Evolutionary conservation across 2,797 vertebrate genomes (phyloP), one percentile per base, ranked within the genome.

Genomic region (Myotis findleyi): DNA sequence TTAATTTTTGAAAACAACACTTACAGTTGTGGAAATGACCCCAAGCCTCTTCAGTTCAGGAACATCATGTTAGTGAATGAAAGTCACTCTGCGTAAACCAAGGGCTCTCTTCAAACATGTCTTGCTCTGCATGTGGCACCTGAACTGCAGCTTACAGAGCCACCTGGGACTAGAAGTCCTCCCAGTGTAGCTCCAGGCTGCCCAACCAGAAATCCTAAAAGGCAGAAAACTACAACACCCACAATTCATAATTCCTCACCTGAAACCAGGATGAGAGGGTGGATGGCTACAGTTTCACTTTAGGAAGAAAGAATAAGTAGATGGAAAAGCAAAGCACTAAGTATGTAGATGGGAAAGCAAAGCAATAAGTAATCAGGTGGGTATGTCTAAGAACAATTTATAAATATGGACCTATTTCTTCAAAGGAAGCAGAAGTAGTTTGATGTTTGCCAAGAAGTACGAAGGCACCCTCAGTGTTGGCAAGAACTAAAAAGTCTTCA

Each of bases 161-260:
- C 94, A 97, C 59, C 96, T 98, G 97, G 98, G 97, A 98, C 12
- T 86, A 51, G 96, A 95, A 98, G 98, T 98, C 95, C 82, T 57
- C 51, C 88, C 59, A 27, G 44, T 25, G 59, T 86, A 89, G 21
- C n/a, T n/a, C 44, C 76, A 18, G 0, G 73, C 87, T 87, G 53
- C 21, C 91, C 77, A 64, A 89, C 66, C 66, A 75, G 79, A 38
- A 68, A 92, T 68, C 41, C 21, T n/a, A 27, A 89, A 36, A 10
- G 2, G n/a, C 0, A 62, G 36, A 57, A 93, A 90, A 98, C 98
- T 98, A 98, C 98, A 96, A 95, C 97, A 97, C 98, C 98, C 98
- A 98, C 75, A 97, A 97, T 95, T 77, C 91, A 84, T 68, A 27
- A 62, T 49, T 76, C 71, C 95, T 92, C 91, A 98, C 97, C 98